Base-by-base conservation (phyloP, 1,140 invertebrate genomes). In the Bombus consobrinus region DNA sequence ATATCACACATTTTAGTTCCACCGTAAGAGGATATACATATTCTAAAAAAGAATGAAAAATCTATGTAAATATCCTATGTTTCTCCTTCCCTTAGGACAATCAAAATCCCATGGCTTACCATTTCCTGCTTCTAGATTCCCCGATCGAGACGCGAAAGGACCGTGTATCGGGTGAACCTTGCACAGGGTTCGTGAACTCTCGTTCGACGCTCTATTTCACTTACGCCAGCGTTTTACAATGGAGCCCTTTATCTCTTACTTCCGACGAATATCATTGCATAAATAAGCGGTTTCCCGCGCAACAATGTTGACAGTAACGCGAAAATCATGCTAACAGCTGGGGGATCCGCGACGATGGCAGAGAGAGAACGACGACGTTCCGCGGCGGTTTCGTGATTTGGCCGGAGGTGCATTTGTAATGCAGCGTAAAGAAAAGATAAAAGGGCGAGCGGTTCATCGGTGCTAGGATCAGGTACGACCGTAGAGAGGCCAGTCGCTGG, bases 361-460 rank as follows among this genome's bases (percentile, higher is more conserved):
- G 10, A 32, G 12, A 3, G 18, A 34, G 39, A 59, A 68, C 37
- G 76, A 34, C 47, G 76, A 59, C 34, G 69, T 83, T 13, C 71
- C 28, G 64, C 57, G n/a, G 59, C 9, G 43, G 57, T 78, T 84
- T 89, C 81, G 85, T 82, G 89, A 87, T 90, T 87, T 76, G 86
- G 34, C 81, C 74, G 43, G n/a, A 85, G 68, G 79, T 83, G 80
- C 57, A 91, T 91, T 89, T 89, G 76, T 74, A 81, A 91, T 91
- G 87, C 89, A 71, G 89, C 85, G 90, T 86, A 91, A 91, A 91
- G 87, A 83, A 91, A 89, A 74, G 85, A 87, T 91, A 88, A 90
- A 90, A 87, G 76, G 82, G 78, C 79, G 82, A 83, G 47, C 64
- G 81, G 89, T 91, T 91, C 88, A 89, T 91, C 90, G 90, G 76